These are phyloP conservation scores for Napeogenes inachia DNA, from an alignment of 2,888 invertebrate genomes.

Conservation along the genomic window DNA sequence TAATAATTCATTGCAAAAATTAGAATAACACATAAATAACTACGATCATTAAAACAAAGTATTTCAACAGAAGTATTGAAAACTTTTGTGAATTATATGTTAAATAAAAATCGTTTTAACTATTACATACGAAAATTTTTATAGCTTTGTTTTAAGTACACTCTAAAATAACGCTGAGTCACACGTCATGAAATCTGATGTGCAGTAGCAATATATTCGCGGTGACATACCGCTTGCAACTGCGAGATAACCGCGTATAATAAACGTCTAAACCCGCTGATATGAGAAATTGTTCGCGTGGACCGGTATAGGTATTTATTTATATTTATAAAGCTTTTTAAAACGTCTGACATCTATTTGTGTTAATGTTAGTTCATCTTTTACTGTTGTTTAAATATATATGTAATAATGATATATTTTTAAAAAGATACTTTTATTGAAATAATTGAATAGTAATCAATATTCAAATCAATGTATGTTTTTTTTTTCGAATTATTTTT, in stretches of 20 bases:
- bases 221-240: slow-evolving; percentile 25
- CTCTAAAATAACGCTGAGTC: slow-evolving; percentile 15
- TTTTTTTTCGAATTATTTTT: too few species aligned
- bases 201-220: slow-evolving; percentile 24
- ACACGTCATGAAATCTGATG: slow-evolving; percentile 24
- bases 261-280: slow-evolving; percentile 28
- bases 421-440: too few species aligned
- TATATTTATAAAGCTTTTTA: neutral
- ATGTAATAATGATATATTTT: too few species aligned
- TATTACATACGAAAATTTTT: neutral
- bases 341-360: neutral
- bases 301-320: slow-evolving; percentile 7
- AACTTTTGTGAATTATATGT: neutral
- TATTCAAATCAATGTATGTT: too few species aligned
- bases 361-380: neutral
- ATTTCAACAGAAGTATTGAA: too few species aligned
- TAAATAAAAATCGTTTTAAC: neutral
- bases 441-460: too few species aligned
- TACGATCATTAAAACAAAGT: too few species aligned
- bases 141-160: slow-evolving; percentile 7
- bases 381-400: neutral
- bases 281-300: slow-evolving; percentile 25
- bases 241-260: slow-evolving; percentile 26
- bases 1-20: too few species aligned
- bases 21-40: too few species aligned